These are phyloP conservation scores for Phyllostomus hastatus DNA, from an alignment of 2,113 vertebrate species.

Conservation along the genomic window DNA sequence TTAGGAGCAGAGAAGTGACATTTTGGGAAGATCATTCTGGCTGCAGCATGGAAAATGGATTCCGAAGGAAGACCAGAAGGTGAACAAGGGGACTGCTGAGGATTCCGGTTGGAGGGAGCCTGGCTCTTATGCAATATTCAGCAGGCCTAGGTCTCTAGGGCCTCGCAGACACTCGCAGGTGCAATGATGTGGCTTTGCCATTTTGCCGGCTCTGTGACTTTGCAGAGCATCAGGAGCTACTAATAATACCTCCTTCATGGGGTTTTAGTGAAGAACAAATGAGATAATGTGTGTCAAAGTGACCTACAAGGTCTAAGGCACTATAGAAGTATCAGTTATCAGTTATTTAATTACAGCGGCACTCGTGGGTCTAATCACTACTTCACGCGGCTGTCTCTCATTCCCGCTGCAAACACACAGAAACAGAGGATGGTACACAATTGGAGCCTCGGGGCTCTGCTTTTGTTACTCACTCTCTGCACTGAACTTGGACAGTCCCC, in stretches of 20 bases:
- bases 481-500: background rate
- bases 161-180: background rate
- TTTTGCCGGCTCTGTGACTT: background rate
- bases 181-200: background rate
- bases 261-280: conserved; percentile 6
- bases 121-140: no score
- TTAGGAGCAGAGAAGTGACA: background rate
- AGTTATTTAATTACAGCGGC: background rate
- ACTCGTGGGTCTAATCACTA: background rate
- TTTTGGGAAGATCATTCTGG: background rate
- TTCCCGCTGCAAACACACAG: background rate
- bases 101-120: background rate
- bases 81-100: background rate
- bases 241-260: background rate
- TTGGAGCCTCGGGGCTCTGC: background rate
- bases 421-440: background rate
- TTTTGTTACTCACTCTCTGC: background rate
- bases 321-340: background rate
- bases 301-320: background rate
- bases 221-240: background rate
- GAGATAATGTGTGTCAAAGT: background rate
- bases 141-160: background rate
- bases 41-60: background rate
- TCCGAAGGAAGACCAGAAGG: background rate
- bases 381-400: background rate